Base-by-base conservation (phyloP, 2,113 vertebrate genomes). In the Psittacara wagleri region DNA sequence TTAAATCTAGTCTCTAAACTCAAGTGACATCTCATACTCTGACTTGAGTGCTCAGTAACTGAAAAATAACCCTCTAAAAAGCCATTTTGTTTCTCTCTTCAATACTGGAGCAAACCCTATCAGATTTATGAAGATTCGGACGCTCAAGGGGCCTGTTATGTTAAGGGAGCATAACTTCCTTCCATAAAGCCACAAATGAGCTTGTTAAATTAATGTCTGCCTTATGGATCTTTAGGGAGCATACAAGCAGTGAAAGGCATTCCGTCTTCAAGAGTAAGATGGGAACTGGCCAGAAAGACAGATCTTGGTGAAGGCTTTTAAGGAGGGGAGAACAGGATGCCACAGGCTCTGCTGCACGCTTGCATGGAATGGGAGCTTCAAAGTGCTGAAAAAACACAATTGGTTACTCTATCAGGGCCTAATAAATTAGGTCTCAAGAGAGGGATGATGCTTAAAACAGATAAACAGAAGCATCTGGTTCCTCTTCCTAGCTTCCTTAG, bases 41-140 rank as follows among this genome's bases (percentile, higher is more conserved):
- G 29, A 29, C 15, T 46, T 88, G 7, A 46, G 11, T 49, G 20
- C 18, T 83, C 43, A 67, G 62, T 54, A 69, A 3, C 11, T 62
- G 48, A 66, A 87, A 44, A 89, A 90, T 19, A 80, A 41, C 11
- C 10, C 2, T 5, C 6, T 6, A 29, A 29, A 62, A 55, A 35
- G 10, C 33, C 52, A 13, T 41, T 77, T 85, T 85, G 3, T 9
- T 87, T 12, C 12, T 44, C 28, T 91, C 83, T 78, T 35, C 46
- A 5, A 2, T 49, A 64, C 10, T 62, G 41, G 19, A 62, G 37
- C 41, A 86, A 80, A 48, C 29, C 17, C 16, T 28, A 14, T 24
- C 17, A 59, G 31, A 20, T 69, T 88, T 67, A 57, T 4, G 4
- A 83, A 70, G 28, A 20, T 24, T 0, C 0, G 15, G 22, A 75